These are phyloP conservation scores for Melangyna quadrimaculata DNA, from an alignment of 2,888 invertebrate species.

Conservation along the genomic window DNA sequence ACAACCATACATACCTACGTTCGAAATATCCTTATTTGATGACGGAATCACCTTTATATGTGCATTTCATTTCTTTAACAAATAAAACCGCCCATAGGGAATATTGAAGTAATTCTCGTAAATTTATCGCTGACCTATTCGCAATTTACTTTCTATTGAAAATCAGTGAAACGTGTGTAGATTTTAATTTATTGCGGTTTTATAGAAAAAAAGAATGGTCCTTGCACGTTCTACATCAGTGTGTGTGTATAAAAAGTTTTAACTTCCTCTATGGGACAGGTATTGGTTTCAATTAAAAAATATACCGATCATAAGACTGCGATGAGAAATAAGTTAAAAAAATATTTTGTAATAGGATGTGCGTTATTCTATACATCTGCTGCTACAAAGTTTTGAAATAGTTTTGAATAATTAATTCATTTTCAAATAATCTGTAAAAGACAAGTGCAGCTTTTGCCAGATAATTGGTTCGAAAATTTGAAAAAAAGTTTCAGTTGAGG, in stretches of 20 bases:
- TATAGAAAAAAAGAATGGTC: conserved; percentile 3
- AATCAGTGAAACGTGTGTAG: conserved; percentile 64
- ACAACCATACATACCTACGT: background rate
- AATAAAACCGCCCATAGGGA: conserved; percentile 55
- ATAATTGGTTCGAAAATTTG: too few relatives aligned
- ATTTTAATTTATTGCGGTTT: conserved; percentile 35
- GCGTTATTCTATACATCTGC: background rate
- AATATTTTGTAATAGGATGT: background rate
- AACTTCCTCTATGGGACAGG: background rate
- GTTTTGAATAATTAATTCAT: too few relatives aligned
- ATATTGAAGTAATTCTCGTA: conserved; percentile 54
- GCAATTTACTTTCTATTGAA: conserved; percentile 66
- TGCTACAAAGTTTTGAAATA: background rate
- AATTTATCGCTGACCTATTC: conserved; percentile 71
- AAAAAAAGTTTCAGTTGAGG: too few relatives aligned
- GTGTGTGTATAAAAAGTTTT: too few relatives aligned
- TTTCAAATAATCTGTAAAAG: too few relatives aligned
- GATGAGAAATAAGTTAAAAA: background rate
- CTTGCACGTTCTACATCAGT: conserved; percentile 12
- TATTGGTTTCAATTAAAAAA: background rate
- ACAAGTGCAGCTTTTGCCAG: too few relatives aligned
- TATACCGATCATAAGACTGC: background rate
- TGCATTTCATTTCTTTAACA: conserved; percentile 47
- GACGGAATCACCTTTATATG: conserved; percentile 64
- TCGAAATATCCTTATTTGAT: conserved; percentile 23